A percentile compares a stretch with the other conserved stretches of the same genome.
These are phyloP conservation scores for Hemichromis elongatus DNA, from an alignment of 2,113 vertebrate genomes.

Conservation along the genomic window DNA sequence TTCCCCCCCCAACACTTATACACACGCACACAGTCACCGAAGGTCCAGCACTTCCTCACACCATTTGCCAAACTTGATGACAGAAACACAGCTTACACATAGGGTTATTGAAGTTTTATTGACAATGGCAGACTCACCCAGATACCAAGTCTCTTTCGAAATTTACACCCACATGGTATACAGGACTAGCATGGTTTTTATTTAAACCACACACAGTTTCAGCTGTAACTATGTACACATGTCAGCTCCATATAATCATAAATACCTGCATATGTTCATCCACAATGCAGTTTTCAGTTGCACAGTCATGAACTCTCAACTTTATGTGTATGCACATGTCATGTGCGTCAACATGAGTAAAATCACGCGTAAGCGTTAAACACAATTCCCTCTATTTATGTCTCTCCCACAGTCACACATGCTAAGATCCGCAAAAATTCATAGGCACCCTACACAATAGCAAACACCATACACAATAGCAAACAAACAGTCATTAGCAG, in stretches of 20 bases:
- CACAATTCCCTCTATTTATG: not conserved
- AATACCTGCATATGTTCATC: conserved; percentile 12
- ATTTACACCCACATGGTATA: not conserved
- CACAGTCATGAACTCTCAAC: not conserved
- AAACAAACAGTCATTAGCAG: conserved; percentile 70
- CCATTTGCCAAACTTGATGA: conserved; percentile 56
- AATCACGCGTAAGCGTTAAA: not conserved
- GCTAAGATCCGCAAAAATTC: conserved; percentile 10
- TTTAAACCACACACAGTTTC: conserved; percentile 32
- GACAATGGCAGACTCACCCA: conserved; percentile 38
- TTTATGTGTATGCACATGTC: not conserved
- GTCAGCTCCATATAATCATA: conserved; percentile 1
- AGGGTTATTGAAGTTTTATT: conserved; percentile 46
- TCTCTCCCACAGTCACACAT: not conserved
- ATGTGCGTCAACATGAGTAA: not conserved
- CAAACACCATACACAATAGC: conserved; percentile 61
- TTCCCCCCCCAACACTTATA: not conserved
- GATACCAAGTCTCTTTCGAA: conserved; percentile 3
- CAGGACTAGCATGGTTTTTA: not conserved
- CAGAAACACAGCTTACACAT: conserved; percentile 50
- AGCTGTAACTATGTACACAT: conserved; percentile 11
- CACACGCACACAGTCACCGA: conserved; percentile 10
- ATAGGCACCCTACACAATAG: conserved; percentile 39
- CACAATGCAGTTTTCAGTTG: conserved; percentile 1
- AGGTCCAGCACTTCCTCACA: conserved; percentile 42